phyloP scores from a whole-genome alignment of 2,888 invertebrate species.

The Boloria selene region DNA sequence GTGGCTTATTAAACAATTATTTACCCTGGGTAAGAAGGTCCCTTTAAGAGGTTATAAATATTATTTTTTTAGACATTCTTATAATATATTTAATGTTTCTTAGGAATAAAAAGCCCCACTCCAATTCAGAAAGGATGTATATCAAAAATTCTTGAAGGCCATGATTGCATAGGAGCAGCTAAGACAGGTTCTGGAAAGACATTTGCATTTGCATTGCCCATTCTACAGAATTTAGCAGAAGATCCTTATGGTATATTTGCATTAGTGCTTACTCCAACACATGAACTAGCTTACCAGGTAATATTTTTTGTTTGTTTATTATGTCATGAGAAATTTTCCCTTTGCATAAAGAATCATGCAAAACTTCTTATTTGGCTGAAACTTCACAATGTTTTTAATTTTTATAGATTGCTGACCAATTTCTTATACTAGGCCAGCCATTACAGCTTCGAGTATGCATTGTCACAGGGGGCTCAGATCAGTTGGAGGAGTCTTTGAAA shows the following conservation, averaged over 20 bases:
- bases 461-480: constrained; percentile 97
- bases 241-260: constrained; percentile 99
- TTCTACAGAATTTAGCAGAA: constrained; percentile 93
- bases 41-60: constrained; percentile 7
- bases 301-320: not conserved
- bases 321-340: no score
- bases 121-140: constrained; percentile 92
- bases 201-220: constrained; percentile 97
- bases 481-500: constrained; percentile 93
- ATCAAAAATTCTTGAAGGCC: constrained; percentile 88
- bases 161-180: constrained; percentile 97
- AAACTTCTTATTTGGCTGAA: not conserved
- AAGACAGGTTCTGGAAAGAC: constrained; percentile 99
- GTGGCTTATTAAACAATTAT: constrained; percentile 89
- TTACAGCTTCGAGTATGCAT: constrained; percentile 92
- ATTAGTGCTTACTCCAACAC: constrained; percentile 96
- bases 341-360: not conserved
- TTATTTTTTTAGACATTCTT: not conserved
- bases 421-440: constrained; percentile 94
- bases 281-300: constrained; percentile 94
- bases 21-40: constrained; percentile 83
- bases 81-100: constrained; percentile 39
- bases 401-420: constrained; percentile 95
- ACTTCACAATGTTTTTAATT: not conserved
- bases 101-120: constrained; percentile 90